Base-by-base conservation (phyloP, 2,797 vertebrate genomes). In the Galaxias olidus region DNA sequence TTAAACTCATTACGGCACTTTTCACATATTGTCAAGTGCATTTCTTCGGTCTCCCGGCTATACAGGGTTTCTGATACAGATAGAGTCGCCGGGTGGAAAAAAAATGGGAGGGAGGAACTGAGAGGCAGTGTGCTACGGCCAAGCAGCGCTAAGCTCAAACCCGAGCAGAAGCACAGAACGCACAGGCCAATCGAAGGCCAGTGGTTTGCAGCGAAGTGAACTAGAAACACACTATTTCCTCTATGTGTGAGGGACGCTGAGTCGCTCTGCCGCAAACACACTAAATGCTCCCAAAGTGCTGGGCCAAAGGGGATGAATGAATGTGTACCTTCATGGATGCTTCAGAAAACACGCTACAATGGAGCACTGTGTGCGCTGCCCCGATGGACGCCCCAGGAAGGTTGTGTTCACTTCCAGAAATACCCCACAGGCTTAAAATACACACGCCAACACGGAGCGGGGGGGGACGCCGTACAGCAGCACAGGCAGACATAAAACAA, bases 1-100 rank as follows among this genome's bases (percentile, higher is more conserved):
- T 90, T 81, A 86, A 89, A 89, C 80, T 79, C 80, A 88, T 89
- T 87, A 86, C 73, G 64, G 65, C 45, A 43, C 42, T 75, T 78
- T 83, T 79, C 73, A 62, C 75, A 76, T 73, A 72, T 76, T 63
- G 12, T 47, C 53, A 42, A 17, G 40, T 17, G 40, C 49, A 63
- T 73, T 30, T 77, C 80, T 79, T 77, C 69, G 69, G 77, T 77
- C 79, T 73, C 63, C 52, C 60, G 63, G 53, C 46, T 44, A 43
- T 19, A 20, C 44, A 52, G 48, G 8, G 57, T 72, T 76, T 46
- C 71, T 82, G 85, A 82, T 78, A 83, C 42, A 65, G 66, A 67
- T 61, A 52, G 70, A 69, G 75, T 66, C 75, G 65, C 65, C 61
- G 67, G 18, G 18, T 42, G 54, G 68, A 68, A 59, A 71, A 62